Conservation (phyloP, 2,797 vertebrate genomes). For the Triplophysa bombifrons region DNA sequence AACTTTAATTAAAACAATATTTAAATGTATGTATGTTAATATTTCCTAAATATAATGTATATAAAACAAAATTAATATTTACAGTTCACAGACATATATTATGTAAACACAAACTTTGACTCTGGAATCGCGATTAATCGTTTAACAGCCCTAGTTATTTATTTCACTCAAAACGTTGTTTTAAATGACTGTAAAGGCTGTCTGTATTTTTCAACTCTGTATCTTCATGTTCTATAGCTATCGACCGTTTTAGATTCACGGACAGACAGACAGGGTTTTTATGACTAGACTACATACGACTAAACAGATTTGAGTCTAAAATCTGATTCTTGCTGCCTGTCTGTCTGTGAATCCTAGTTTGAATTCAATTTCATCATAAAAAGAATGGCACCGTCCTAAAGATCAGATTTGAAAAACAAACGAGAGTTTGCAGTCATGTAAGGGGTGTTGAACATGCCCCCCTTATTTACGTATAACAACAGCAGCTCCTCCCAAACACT, state of each 20-base stretch:
- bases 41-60: no score
- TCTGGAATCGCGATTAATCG: no score
- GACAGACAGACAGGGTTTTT: neutral
- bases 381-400: neutral
- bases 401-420: neutral
- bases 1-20: no score
- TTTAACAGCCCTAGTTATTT: no score
- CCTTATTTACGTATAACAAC: slow-evolving; percentile 52
- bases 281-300: no score
- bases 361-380: neutral
- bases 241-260: neutral
- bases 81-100: no score
- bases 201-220: neutral
- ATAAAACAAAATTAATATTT: no score
- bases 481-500: slow-evolving; percentile 29
- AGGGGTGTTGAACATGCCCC: slow-evolving; percentile 41
- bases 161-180: no score
- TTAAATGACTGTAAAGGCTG: neutral
- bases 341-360: neutral
- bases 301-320: no score
- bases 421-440: neutral
- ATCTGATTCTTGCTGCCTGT: no score
- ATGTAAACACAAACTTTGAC: no score
- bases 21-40: no score
- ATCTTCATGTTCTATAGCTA: neutral